Conservation (phyloP, 2,888 invertebrate genomes). For the Acleris laterana region DNA sequence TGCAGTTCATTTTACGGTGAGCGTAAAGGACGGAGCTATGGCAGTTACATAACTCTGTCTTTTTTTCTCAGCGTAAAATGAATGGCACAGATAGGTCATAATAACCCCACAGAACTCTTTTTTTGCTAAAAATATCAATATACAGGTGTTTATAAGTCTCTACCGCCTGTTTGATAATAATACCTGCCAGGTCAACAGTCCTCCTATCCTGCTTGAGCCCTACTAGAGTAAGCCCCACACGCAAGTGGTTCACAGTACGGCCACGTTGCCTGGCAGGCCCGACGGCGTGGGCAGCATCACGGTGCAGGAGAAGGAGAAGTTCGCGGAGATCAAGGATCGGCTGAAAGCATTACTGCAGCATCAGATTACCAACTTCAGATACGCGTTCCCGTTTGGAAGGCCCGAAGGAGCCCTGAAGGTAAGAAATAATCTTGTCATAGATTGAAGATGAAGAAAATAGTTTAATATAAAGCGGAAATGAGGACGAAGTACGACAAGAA, state of each 20-base stretch:
- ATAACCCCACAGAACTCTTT: too few species aligned
- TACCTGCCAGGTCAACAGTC: conserved; percentile 61
- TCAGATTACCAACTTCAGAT: conserved; percentile 99
- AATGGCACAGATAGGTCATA: too few species aligned
- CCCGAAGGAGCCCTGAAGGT: conserved; percentile 98
- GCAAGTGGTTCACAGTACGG: conserved; percentile 82
- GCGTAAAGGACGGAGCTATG: too few species aligned
- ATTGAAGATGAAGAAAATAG: too few species aligned
- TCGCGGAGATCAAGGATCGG: conserved; percentile 98
- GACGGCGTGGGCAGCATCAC: conserved; percentile 99
- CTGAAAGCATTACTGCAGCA: conserved; percentile 96
- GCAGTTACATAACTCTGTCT: too few species aligned
- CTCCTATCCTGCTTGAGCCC: conserved; percentile 78
- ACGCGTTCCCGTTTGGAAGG: conserved; percentile 99
- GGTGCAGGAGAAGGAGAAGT: conserved; percentile 98
- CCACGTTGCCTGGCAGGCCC: conserved; percentile 90
- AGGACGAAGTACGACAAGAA: too few species aligned
- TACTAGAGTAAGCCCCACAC: conserved; percentile 80
- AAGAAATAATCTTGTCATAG: conserved; percentile 10
- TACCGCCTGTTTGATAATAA: too few species aligned
- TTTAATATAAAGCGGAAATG: too few species aligned
- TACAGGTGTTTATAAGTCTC: too few species aligned
- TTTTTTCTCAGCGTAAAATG: too few species aligned
- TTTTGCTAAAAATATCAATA: too few species aligned
- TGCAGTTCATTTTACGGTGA: too few species aligned